Evolutionary conservation across 2,113 vertebrate genomes (phyloP), one percentile per base, ranked within the genome.

Genomic region (Zapornia atra): DNA sequence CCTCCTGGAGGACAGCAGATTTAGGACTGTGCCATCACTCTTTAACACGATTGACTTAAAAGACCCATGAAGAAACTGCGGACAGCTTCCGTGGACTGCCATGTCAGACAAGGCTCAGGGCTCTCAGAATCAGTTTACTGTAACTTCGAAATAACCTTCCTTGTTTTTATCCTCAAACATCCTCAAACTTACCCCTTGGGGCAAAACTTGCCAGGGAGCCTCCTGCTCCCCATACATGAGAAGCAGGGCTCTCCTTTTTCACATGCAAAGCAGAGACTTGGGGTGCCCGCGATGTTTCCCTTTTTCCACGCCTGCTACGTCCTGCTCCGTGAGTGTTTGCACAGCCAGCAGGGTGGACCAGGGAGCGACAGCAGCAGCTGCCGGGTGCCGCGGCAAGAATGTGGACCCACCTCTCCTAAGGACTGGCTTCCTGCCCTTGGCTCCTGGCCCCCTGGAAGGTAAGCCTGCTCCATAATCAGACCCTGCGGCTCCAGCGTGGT

Each of bases 331-430:
- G 40, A 60, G 68, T 84, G 87, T 95, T 96, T 97, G 94, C 82
- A 68, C 87, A 96, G 96, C 97, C 80, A 65, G 82, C 31, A 22
- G 69, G 83, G 48, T 61, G 96, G 86, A 73, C 82, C 48, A 38
- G 91, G 97, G 98, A 99, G 66, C 53, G 98, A 99, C 98, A 97
- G 98, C 94, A 97, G 96, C 99, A 99, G 98, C 98, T 96, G 97
- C 25, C 0, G 11, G 28, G 34, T 31, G 76, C 79, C 97, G 97
- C 79, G 36, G 89, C 82, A 88, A 96, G 97, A 98, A 98, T 96
- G 97, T 87, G 98, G 95, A 97, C 83, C 88, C 95, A 96, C 75
- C 94, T 95, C 97, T 90, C 66, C 5, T 72, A 80, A 63, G 78
- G 92, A 97, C 97, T 94, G 76, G 36, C 22, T 70, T 96, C 92